phyloP scores from a whole-genome alignment of 1,140 invertebrate species.

The Harlomillsia oculata region DNA sequence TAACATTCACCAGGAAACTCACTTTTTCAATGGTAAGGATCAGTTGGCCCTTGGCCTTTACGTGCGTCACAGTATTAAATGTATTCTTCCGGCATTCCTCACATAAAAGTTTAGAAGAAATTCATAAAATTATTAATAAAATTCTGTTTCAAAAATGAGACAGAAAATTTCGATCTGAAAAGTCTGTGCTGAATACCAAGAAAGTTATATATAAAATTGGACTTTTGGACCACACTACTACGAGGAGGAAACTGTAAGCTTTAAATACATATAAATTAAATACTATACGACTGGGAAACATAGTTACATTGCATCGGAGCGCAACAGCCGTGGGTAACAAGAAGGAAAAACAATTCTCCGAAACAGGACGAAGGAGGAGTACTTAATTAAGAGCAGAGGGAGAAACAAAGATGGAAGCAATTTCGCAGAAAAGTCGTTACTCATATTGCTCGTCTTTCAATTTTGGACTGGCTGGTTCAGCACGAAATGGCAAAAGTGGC shows the following conservation, averaged over 20 bases:
- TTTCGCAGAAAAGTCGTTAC: slow-evolving; percentile 6
- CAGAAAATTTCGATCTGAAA: too few relatives aligned
- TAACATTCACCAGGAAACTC: too few relatives aligned
- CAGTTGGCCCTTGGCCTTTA: too few relatives aligned
- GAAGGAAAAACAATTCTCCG: slow-evolving; percentile 10
- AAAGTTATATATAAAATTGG: too few relatives aligned
- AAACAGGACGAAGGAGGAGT: slow-evolving; percentile 4
- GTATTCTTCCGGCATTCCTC: too few relatives aligned
- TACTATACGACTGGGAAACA: not conserved
- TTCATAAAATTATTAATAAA: too few relatives aligned
- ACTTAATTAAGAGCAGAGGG: slow-evolving; percentile 13
- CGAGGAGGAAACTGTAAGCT: not conserved
- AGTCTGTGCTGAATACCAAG: too few relatives aligned
- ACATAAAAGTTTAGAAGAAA: too few relatives aligned
- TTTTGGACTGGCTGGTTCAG: not conserved
- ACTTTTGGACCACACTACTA: not conserved
- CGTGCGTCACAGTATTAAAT: too few relatives aligned
- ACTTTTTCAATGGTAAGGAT: too few relatives aligned
- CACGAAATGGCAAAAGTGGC: not conserved
- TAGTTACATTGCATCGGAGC: not conserved
- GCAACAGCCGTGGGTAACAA: slow-evolving; percentile 5
- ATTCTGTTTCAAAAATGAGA: too few relatives aligned
- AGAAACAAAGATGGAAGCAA: slow-evolving; percentile 13
- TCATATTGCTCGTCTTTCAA: not conserved
- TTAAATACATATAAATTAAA: not conserved